These are phyloP conservation scores for Eledone cirrhosa DNA, from an alignment of 2,888 invertebrate genomes.

Conservation along the genomic window DNA sequence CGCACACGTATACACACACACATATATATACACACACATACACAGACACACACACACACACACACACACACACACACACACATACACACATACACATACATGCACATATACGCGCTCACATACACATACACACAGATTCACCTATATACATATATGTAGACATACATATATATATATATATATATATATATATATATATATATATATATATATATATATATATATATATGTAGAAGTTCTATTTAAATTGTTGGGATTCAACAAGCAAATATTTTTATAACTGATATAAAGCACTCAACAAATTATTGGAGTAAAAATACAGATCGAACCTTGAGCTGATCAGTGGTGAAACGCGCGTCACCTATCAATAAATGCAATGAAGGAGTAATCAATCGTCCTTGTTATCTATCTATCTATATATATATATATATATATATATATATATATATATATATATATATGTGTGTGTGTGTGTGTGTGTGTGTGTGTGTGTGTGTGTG, in stretches of 20 bases:
- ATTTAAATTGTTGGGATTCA: too few species aligned
- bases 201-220: neutral
- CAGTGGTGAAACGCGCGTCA: too few species aligned
- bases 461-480: neutral
- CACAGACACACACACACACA: neutral
- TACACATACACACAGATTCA: too few species aligned
- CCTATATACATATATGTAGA: neutral
- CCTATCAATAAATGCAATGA: too few species aligned
- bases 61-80: neutral
- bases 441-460: neutral
- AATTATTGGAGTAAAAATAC: too few species aligned
- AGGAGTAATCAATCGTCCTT: too few species aligned
- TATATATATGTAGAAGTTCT: too few species aligned
- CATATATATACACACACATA: neutral
- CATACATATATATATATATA: neutral
- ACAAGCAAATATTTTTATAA: too few species aligned
- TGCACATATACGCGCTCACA: neutral
- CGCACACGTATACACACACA: neutral
- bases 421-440: neutral
- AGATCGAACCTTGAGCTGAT: too few species aligned
- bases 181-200: neutral
- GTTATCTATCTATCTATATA: too few species aligned
- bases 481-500: neutral
- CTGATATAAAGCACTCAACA: too few species aligned
- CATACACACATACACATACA: too few species aligned